Percentiles rank a stretch among this genome's conserved stretches.
Conservation (phyloP, 2,797 vertebrate species). For the Gymnocypris eckloni region DNA sequence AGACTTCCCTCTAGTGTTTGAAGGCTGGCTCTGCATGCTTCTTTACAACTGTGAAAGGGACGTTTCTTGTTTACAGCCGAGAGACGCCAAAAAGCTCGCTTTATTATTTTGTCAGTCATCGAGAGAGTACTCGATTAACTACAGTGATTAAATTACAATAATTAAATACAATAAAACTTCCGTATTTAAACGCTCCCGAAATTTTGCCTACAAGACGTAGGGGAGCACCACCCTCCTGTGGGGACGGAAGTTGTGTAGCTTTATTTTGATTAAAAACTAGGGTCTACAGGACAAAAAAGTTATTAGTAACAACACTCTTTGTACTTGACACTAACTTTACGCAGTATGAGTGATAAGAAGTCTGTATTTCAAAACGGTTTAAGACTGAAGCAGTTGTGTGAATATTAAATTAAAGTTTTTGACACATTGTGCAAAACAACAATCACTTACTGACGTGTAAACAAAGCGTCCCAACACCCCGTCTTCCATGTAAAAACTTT, state of each 20-base stretch:
- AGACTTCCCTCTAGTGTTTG: slow-evolving; percentile 43
- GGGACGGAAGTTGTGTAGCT: neutral
- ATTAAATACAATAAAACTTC: neutral
- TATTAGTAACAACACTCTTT: neutral
- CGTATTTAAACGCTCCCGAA: neutral
- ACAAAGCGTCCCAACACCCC: neutral
- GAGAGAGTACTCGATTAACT: neutral
- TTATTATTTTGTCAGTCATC: neutral
- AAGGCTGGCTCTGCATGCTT: slow-evolving; percentile 16
- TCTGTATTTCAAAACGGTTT: neutral
- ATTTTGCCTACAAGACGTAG: neutral
- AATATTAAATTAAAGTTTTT: neutral
- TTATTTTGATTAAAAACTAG: neutral
- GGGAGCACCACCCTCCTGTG: neutral
- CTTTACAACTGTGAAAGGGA: neutral
- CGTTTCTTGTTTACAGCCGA: neutral
- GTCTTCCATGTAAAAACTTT: neutral
- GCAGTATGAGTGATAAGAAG: neutral
- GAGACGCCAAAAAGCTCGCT: neutral
- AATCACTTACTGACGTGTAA: neutral
- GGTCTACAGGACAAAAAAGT: neutral
- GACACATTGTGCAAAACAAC: neutral
- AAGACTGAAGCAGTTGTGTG: neutral
- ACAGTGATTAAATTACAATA: neutral
- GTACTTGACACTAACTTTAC: neutral